Base-by-base conservation (phyloP, 2,888 invertebrate genomes). In the Troides oblongomaculatus region DNA sequence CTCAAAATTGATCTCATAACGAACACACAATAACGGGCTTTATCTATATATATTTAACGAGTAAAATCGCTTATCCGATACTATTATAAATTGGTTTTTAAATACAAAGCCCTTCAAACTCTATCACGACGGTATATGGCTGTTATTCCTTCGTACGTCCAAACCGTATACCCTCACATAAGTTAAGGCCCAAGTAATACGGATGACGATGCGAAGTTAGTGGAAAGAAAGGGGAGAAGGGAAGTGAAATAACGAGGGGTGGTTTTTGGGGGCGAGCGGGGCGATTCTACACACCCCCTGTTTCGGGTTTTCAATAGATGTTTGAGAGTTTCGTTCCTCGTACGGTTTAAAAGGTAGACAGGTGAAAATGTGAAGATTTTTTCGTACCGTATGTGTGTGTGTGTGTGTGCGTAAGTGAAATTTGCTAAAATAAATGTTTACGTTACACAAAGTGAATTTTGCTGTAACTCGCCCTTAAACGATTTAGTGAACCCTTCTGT, bases 251-350 rank as follows among this genome's bases (percentile, higher is more conserved):
- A 87, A 87, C 86, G 87, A 87, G 87, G 86, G 85, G 85, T 82
- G 69, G 69, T 57, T 63, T 53, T 60, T 7, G 39, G 39, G 69
- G 36, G 61, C 4, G 64, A 56, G 46, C 39, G 71, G 78, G 77
- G 74, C 75, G 73, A 71, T 77, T 79, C 74, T 75, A 79, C 81
- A 78, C 81, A 81, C 86, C 86, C 89, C 89, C 90, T 88, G 92
- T 91, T 92, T 92, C 84, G 92, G 92, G 88, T 87, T 90, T 92
- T 92, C 92, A 92, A 92, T 92, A 90, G 92, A 90, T 89, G 90
- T 89, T 89, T 87, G 88, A 84, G 82, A 89, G 87, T 86, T 87
- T 83, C 83, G 82, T 79, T 80, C 80, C 81, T 80, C 84, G 86
- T 86, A 83, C 83, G 86, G 86, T 87, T 87, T 88, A 81, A 84